Evolutionary conservation across 2,797 vertebrate species (phyloP).

Genomic region (Pseudochirops corinnae): DNA sequence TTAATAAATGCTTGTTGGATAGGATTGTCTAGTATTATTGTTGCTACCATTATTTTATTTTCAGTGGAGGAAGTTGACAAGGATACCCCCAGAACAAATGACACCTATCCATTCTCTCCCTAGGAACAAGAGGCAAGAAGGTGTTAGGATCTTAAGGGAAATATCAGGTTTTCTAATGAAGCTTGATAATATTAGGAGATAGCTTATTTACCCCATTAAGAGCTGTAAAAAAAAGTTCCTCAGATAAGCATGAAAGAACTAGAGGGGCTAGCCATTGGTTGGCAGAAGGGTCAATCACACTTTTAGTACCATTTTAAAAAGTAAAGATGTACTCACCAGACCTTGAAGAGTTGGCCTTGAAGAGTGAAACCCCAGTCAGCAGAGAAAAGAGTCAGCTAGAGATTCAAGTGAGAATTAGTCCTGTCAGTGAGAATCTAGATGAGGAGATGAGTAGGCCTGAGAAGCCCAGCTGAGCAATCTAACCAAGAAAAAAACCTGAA

Average conservation of each 20-base stretch:
- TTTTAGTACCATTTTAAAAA: neutral
- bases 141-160: neutral
- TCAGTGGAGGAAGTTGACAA: neutral
- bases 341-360: neutral
- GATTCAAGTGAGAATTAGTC: neutral
- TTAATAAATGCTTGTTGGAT: neutral
- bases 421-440: neutral
- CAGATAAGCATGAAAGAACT: neutral
- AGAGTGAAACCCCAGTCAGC: neutral
- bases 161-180: neutral
- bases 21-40: neutral
- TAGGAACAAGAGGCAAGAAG: neutral
- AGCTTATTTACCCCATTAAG: neutral
- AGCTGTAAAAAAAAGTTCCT: neutral
- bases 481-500: neutral
- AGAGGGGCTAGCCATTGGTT: neutral
- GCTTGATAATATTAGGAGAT: neutral
- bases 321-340: neutral
- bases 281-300: neutral
- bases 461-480: neutral
- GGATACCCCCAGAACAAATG: neutral
- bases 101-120: neutral
- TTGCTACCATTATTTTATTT: neutral
- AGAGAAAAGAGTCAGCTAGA: neutral
- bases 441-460: neutral